These are phyloP conservation scores for Drosophila triauraria DNA, from an alignment of 1,140 invertebrate species.

Conservation along the genomic window DNA sequence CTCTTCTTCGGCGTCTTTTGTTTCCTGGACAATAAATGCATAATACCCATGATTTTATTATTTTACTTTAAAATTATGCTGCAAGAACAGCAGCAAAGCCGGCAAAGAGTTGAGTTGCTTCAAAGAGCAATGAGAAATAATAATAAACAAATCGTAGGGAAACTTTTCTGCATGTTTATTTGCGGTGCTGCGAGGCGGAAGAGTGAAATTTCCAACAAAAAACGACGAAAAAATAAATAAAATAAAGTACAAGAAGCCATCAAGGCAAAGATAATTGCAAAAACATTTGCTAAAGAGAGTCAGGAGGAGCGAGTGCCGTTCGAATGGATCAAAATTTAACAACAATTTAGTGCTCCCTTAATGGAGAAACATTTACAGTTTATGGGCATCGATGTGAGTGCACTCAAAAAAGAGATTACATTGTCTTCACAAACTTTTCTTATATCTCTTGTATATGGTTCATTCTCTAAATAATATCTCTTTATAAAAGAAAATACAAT, in stretches of 20 bases:
- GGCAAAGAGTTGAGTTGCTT: conserved; percentile 42
- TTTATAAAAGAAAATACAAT: neutral
- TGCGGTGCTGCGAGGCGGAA: conserved; percentile 23
- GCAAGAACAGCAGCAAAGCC: conserved; percentile 7
- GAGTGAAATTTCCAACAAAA: conserved; percentile 19
- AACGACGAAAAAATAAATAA: neutral
- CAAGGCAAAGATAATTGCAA: conserved; percentile 60
- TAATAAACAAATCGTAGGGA: conserved; percentile 76
- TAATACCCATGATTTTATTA: conserved; percentile 50
- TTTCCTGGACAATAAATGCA: conserved; percentile 38
- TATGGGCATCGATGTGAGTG: conserved; percentile 10
- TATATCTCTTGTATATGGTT: too few species aligned
- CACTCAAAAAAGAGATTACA: neutral
- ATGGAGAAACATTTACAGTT: conserved; percentile 44
- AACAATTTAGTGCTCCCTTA: conserved; percentile 42
- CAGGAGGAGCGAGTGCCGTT: conserved; percentile 1
- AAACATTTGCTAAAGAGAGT: conserved; percentile 29
- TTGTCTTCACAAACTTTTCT: too few species aligned
- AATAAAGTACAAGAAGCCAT: conserved; percentile 16
- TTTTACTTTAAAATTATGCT: conserved; percentile 45
- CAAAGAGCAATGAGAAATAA: conserved; percentile 69
- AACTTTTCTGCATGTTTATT: conserved; percentile 53
- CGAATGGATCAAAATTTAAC: conserved; percentile 34
- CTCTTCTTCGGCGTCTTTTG: conserved; percentile 17
- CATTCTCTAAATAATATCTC: too few species aligned